A percentile compares a stretch with the other conserved stretches of the same genome.
phyloP scores from a whole-genome alignment of 2,113 vertebrate genomes.

The Xenus cinereus region DNA sequence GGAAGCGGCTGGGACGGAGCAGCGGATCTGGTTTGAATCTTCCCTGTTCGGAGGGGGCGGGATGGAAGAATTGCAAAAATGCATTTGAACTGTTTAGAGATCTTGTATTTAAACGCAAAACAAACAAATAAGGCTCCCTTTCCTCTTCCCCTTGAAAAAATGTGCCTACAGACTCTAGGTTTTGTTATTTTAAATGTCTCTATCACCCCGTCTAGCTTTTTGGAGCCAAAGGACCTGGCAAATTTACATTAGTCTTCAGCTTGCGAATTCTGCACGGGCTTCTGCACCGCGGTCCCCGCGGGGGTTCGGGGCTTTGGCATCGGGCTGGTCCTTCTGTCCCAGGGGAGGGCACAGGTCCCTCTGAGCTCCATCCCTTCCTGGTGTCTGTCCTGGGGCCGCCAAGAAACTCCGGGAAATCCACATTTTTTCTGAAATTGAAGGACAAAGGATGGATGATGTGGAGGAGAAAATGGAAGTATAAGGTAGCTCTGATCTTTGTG shows the following conservation, averaged over 20 bases:
- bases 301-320: neutral
- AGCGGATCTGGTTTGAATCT: constrained; percentile 43
- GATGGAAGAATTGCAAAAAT: constrained; percentile 55
- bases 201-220: neutral
- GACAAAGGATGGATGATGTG: neutral
- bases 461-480: neutral
- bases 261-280: neutral
- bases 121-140: neutral
- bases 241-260: neutral
- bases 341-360: accelerated
- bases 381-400: neutral
- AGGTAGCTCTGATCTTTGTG: neutral
- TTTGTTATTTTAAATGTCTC: neutral
- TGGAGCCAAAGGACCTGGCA: neutral
- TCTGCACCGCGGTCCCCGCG: accelerated
- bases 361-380: accelerated
- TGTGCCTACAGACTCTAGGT: neutral
- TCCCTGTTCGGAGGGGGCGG: neutral
- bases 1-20: neutral
- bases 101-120: neutral
- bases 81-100: constrained; percentile 11
- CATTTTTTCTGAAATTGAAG: neutral
- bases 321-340: neutral
- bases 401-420: neutral
- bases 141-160: neutral